Base-by-base conservation (phyloP, 2,888 invertebrate genomes). In the Meta bourneti region DNA sequence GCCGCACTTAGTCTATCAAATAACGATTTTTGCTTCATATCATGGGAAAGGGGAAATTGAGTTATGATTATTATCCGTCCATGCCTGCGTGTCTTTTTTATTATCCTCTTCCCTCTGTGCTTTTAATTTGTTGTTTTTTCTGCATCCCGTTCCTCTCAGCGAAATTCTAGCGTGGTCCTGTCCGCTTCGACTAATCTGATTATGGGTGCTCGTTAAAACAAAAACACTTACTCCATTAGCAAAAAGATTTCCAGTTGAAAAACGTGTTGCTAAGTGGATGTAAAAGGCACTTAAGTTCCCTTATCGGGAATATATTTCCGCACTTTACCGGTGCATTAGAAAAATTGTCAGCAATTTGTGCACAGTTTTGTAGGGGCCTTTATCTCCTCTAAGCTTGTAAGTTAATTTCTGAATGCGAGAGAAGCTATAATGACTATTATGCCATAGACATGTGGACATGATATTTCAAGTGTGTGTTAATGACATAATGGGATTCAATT, bases 61-160 rank as follows among this genome's bases (percentile, higher is more conserved):
- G 82, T 82, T 70, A 82, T 82, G 82, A 82, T 82, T 82, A 82
- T 82, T 71, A 82, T 51, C 71, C 11, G 19, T 79, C 61, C 54
- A 51, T 61, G 20, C 52, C 52, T 78, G 61, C 19, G n/a, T 20
- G 52, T 79, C 16, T 79, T 82, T 69, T 16, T 16, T 19, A 20
- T 54, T 61, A 16, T 71, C 6, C 19, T 19, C 5, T 8, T 81
- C 69, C 69, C n/a, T 82, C n/a, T 49, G 11, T 48, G 34, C 7
- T 0, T 71, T 82, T 82, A 19, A 49, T 51, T n/a, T 49, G 49
- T 48, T 34, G 74, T 74, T 6, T 74, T 74, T 48, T 74, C 34
- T 13, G 20, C 13, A 16, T 11, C 8, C 7, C 71, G 6, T 13
- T 34, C 13, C 19, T 61, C 52, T 77, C 48, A 77, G 49, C 51